Base-by-base conservation (phyloP, 2,888 invertebrate genomes). In the Ischnura elegans region DNA sequence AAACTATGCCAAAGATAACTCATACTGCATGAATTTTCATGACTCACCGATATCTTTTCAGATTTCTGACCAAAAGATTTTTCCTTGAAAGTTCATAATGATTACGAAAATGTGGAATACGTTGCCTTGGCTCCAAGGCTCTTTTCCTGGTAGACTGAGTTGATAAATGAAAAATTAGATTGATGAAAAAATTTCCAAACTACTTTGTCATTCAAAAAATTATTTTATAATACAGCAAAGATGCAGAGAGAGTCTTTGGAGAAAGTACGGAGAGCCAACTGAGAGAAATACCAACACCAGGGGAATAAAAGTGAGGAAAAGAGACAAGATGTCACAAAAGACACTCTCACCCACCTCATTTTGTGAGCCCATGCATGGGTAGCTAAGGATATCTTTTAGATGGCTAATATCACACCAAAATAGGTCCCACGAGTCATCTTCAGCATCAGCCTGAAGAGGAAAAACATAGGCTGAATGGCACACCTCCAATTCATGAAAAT, bases 1-100 rank as follows among this genome's bases (percentile, higher is more conserved):
- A n/a, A n/a, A n/a, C n/a, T n/a, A n/a, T n/a, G n/a, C n/a, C n/a
- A n/a, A n/a, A n/a, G n/a, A n/a, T n/a, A n/a, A n/a, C n/a, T n/a
- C n/a, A n/a, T n/a, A n/a, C 5, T 8, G n/a, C 21, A 25, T 0
- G 5, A 6, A 85, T 36, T 19, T 85, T 36, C 36, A 85, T 85
- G 13, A 76, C 93, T 93, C 95, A 96, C 94, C 96, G 95, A 94
- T 96, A 95, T 84, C 97, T 95, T 94, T 96, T 96, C 93, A 97
- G 95, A 95, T 97, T 97, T 94, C 97, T 96, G 93, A 96, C 96
- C 95, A 97, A 96, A 93, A 96, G 96, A 95, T 97, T 97, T 95
- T 97, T 97, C 51, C 97, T 95, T 0, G 97, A 97, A n/a, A 97
- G 95, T 95, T 97, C 97, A 95, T 96, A 97, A 95, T 97, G 97